Percentiles rank a stretch among this genome's conserved stretches.
These are phyloP conservation scores for Argyra leucocephala DNA, from an alignment of 2,888 invertebrate species.

Conservation along the genomic window DNA sequence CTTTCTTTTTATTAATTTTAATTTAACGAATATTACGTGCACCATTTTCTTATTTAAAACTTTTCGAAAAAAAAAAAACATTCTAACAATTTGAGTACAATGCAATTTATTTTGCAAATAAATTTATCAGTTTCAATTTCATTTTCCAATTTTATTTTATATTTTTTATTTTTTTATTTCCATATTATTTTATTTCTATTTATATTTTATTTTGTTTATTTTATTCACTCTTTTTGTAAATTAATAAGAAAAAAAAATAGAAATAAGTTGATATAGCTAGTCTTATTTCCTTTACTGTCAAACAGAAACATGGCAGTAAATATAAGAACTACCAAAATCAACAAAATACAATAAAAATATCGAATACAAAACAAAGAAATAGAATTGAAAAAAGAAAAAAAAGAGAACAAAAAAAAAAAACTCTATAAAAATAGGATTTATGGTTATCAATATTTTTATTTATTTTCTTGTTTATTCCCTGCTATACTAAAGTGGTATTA, in stretches of 20 bases:
- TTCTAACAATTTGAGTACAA: not conserved
- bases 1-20: too few relatives aligned
- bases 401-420: not conserved
- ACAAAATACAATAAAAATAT: not conserved
- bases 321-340: not conserved
- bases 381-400: not conserved
- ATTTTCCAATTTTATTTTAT: not conserved
- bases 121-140: conserved; percentile 1
- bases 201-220: not conserved
- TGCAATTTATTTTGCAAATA: not conserved
- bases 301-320: too few relatives aligned
- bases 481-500: not conserved
- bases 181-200: too few relatives aligned
- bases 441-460: not conserved
- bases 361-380: not conserved
- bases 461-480: not conserved
- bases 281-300: not conserved
- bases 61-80: too few relatives aligned
- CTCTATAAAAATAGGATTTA: not conserved
- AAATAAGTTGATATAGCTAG: not conserved
- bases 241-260: not conserved
- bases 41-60: too few relatives aligned
- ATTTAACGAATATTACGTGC: too few relatives aligned
- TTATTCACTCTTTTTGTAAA: not conserved
- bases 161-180: not conserved